Evolutionary conservation across 2,113 vertebrate species (phyloP), one percentile per base, ranked within the genome.

Genomic region (Brachyhypopomus occidentalis): DNA sequence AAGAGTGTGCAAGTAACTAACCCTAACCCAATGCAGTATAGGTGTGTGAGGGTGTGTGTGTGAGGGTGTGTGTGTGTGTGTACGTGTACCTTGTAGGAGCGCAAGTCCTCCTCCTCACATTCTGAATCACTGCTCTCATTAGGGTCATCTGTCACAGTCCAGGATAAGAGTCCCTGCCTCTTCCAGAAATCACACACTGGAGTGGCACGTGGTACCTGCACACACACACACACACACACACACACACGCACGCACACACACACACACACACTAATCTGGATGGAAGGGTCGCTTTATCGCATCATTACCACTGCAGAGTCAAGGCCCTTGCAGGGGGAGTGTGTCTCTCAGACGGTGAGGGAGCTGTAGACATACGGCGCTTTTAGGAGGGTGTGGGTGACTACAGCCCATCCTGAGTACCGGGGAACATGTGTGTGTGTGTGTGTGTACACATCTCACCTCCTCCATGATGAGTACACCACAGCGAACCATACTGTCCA

Each of bases 401-500:
- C 3, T 48, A 48, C 41, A 48, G 41, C 41, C 11, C 41, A 48
- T 9, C 41, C 8, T 48, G 8, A 9, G 1, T 48, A 48, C 41
- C 11, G 8, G 41, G 11, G 5, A 48, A 11, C 11, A 11, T 48
- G 25, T 48, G 14, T 38, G 34, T 30, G 34, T 12, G 67, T 48
- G 45, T 14, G 19, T 45, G 41, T 48, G 41, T 48, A 9, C 11
- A 9, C 11, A 1, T 56, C 92, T 90, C 90, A 98, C 97, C 94
- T 97, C 96, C 72, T 96, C 95, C 36, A 92, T 90, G 69, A 96
- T 89, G 79, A 99, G 90, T 83, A 99, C 90, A 41, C 96, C 96
- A 19, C 95, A 96, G 64, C 92, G 92, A 23, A 96, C 90, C 74
- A 98, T 93, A 58, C 96, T 96, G 92, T 99, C 96, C 84, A 97